Conservation (phyloP, 2,797 vertebrate genomes). For the Eidolon dupreanum region DNA sequence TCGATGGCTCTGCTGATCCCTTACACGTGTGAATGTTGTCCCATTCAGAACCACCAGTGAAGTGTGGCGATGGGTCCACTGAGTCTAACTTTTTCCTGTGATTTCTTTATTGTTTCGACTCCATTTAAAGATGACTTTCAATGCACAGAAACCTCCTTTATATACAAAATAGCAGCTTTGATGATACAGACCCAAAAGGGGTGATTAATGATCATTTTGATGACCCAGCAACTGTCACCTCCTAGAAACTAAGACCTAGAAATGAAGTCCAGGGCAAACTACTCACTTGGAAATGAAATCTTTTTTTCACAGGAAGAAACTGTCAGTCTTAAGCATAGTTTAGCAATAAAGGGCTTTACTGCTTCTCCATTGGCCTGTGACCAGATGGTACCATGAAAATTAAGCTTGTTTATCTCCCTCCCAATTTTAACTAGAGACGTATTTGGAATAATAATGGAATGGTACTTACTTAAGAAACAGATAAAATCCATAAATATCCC, state of each 20-base stretch:
- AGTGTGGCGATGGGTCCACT: background rate
- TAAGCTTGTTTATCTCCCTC: constrained; percentile 65
- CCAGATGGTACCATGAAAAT: constrained; percentile 69
- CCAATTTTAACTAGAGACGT: constrained; percentile 67
- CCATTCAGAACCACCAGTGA: background rate
- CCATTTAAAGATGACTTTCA: background rate
- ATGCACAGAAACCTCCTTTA: background rate
- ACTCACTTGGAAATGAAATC: background rate
- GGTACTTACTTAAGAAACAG: constrained; percentile 59
- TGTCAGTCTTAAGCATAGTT: constrained; percentile 12
- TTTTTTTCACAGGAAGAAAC: constrained; percentile 14
- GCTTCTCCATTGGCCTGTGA: constrained; percentile 60
- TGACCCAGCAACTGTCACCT: background rate
- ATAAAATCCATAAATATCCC: constrained; percentile 53
- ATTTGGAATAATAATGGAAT: constrained; percentile 54
- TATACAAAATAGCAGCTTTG: background rate
- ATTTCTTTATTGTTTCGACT: background rate
- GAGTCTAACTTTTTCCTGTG: background rate
- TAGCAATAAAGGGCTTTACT: constrained; percentile 50
- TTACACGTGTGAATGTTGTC: background rate
- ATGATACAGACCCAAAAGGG: background rate
- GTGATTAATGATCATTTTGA: background rate
- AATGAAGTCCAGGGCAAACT: background rate
- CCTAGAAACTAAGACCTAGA: background rate
- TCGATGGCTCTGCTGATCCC: background rate